Evolutionary conservation across 2,113 vertebrate species (phyloP), one percentile per base, ranked within the genome.

Genomic region (Actinemys pallida): DNA sequence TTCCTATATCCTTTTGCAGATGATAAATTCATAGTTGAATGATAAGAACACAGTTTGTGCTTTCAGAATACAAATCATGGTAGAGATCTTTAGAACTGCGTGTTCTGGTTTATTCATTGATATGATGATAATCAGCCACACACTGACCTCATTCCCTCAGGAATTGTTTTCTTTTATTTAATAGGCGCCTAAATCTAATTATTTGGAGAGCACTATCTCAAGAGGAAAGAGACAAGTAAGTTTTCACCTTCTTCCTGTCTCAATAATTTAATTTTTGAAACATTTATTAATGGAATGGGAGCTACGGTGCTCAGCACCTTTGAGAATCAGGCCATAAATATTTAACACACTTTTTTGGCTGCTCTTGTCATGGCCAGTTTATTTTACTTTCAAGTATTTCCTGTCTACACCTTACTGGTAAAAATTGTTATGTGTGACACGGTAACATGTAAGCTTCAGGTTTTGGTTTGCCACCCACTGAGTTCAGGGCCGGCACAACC

Each of bases 141-240:
- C 53, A 72, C 57, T 80, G 57, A 49, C 29, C 84, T 20, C 47
- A 86, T 87, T 96, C 22, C 52, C 81, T 95, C 69, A 93, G 84
- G 92, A 84, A 65, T 13, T 83, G 10, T 82, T 94, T 97, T 88
- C 2, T 93, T 96, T 96, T 93, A 83, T 91, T 97, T 96, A 96
- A 98, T 52, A 99, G 99, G 90, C 98, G 96, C 27, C 97, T 99
- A 86, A 98, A 98, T 97, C 93, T 97, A 89, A 83, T 99, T 84
- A 87, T 98, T 82, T 99, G 98, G 98, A 98, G 92, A 98, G 98
- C 97, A 13, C 94, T 99, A 17, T 94, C 98, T 93, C 96, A 98
- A 95, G 98, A 98, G 42, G 98, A 98, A 96, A 98, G 93, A 98
- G 97, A 98, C 82, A 98, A 98, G 98, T 99, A 98, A 98, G 98